A percentile compares a stretch with the other conserved stretches of the same genome.
Conservation (phyloP, 2,113 vertebrate genomes). For the Falcunculus frontatus region DNA sequence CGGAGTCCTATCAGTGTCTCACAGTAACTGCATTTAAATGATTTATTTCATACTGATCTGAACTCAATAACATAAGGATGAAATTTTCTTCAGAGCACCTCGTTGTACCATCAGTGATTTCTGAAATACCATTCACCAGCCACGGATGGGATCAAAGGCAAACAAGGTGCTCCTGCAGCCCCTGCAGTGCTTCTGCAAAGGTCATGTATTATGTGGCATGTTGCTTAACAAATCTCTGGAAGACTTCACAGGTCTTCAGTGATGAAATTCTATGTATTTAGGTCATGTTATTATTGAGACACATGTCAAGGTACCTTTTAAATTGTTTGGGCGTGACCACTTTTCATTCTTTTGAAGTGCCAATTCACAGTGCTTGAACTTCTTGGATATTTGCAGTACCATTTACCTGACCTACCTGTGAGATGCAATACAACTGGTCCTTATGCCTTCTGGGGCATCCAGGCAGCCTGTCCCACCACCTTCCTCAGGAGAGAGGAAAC, state of each 20-base stretch:
- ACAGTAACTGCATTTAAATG: neutral
- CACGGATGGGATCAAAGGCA: neutral
- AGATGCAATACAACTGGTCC: neutral
- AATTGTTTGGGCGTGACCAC: neutral
- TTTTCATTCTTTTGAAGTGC: neutral
- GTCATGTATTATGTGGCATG: accelerated
- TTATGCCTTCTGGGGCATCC: neutral
- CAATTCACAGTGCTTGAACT: neutral
- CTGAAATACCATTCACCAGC: neutral
- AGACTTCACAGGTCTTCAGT: neutral
- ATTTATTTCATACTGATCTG: neutral
- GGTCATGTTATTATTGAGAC: neutral
- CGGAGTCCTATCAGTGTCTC: neutral
- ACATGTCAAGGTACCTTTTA: neutral
- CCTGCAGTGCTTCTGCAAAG: neutral
- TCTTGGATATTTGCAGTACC: neutral
- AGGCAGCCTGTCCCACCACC: neutral
- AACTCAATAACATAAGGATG: neutral
- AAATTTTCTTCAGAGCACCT: neutral
- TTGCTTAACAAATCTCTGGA: neutral
- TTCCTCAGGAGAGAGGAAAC: neutral
- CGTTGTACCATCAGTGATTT: neutral
- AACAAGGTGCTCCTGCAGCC: neutral
- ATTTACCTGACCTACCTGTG: neutral
- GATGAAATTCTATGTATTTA: neutral